A percentile compares a stretch with the other conserved stretches of the same genome.
Evolutionary conservation across 2,113 vertebrate species (phyloP).

Genomic region (Chlorodrepanis virens): DNA sequence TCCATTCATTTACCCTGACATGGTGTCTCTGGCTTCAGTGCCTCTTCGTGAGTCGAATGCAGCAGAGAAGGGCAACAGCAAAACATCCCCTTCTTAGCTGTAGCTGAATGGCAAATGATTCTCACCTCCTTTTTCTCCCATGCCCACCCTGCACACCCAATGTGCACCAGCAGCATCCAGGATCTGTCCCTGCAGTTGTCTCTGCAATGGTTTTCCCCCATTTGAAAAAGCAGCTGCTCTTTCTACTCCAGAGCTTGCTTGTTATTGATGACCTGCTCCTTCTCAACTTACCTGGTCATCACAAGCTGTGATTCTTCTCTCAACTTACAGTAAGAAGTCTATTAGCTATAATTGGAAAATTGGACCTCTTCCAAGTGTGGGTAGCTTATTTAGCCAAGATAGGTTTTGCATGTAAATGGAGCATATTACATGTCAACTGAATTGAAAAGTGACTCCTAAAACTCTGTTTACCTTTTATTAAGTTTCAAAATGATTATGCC

Average conservation of each 20-base stretch:
- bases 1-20: not conserved
- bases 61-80: not conserved
- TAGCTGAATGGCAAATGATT: not conserved
- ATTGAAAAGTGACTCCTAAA: slow-evolving; percentile 31
- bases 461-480: slow-evolving; percentile 4
- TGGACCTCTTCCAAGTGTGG: not conserved
- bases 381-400: not conserved
- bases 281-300: not conserved
- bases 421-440: not conserved
- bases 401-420: not conserved
- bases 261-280: not conserved
- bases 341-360: slow-evolving; percentile 12
- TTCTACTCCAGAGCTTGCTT: not conserved
- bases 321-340: not conserved
- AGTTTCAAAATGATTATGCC: not conserved
- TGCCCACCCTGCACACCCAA: too few species aligned
- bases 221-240: not conserved
- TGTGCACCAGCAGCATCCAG: not conserved
- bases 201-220: not conserved
- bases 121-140: not conserved
- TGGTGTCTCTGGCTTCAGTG: not conserved
- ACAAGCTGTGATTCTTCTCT: not conserved
- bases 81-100: not conserved
- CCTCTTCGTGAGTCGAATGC: not conserved
- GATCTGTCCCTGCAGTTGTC: not conserved